phyloP scores from a whole-genome alignment of 2,888 invertebrate genomes.

The Linnaemya tessellans region DNA sequence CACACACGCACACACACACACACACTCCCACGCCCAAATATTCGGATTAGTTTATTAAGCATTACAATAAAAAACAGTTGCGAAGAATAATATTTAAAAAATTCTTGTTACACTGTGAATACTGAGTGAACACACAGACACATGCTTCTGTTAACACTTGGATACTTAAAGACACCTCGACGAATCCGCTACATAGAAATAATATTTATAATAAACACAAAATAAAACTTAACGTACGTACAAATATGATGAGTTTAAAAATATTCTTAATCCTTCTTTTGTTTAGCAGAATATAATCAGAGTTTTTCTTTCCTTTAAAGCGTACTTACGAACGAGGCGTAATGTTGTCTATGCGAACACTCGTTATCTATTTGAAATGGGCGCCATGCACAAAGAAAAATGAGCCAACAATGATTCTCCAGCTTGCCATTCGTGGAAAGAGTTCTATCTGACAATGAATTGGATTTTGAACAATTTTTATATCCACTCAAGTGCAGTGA shows the following conservation, averaged over 20 bases:
- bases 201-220: background rate
- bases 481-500: too few relatives aligned
- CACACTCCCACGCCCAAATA: background rate
- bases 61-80: background rate
- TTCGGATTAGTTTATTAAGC: slow-evolving; percentile 1
- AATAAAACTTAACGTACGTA: background rate
- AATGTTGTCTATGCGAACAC: background rate
- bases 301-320: background rate
- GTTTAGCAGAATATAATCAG: background rate
- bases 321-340: background rate
- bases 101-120: slow-evolving; percentile 5
- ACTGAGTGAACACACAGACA: background rate
- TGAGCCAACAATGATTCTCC: background rate
- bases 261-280: slow-evolving; percentile 40
- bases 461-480: too few relatives aligned
- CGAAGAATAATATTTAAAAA: background rate
- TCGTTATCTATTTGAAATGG: background rate
- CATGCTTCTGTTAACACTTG: background rate
- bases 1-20: background rate
- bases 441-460: too few relatives aligned
- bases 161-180: slow-evolving; percentile 31
- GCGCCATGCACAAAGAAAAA: background rate
- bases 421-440: too few relatives aligned
- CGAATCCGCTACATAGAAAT: slow-evolving; percentile 9
- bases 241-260: slow-evolving; percentile 7